These are phyloP conservation scores for Drosophila hamatofila DNA, from an alignment of 2,888 invertebrate species.

Conservation along the genomic window DNA sequence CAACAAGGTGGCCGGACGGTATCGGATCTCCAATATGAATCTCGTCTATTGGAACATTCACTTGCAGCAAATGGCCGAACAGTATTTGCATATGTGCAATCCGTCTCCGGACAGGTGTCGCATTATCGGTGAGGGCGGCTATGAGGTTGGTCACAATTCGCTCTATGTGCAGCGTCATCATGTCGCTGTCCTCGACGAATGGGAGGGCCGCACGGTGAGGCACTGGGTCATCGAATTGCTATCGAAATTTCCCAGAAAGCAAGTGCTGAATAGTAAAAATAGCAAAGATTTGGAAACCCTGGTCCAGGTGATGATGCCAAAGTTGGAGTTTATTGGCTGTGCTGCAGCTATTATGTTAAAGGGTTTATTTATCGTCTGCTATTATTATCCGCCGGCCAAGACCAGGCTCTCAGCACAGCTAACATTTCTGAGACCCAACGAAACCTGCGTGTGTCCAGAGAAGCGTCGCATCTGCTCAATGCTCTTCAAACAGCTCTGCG, in stretches of 20 bases:
- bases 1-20: conserved; percentile 39
- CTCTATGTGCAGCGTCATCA: conserved; percentile 18
- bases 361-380: conserved; percentile 52
- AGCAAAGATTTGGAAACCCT: neutral
- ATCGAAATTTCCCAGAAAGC: neutral
- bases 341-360: conserved; percentile 51
- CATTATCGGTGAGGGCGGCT: conserved; percentile 24
- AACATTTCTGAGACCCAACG: neutral
- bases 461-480: conserved; percentile 36
- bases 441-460: conserved; percentile 36
- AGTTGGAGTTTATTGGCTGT: conserved; percentile 52
- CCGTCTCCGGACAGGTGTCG: conserved; percentile 40
- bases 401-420: neutral
- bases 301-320: conserved; percentile 46
- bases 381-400: conserved; percentile 45
- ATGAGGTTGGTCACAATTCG: conserved; percentile 43
- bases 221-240: conserved; percentile 41
- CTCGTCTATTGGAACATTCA: conserved; percentile 53
- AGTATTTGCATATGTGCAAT: conserved; percentile 40
- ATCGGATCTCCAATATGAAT: conserved; percentile 48
- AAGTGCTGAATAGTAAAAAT: too few species aligned
- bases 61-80: conserved; percentile 53
- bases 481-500: conserved; percentile 46
- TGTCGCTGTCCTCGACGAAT: conserved; percentile 4
- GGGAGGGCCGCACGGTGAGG: conserved; percentile 44